These are phyloP conservation scores for Arothron firmamentum DNA, from an alignment of 2,113 vertebrate species.

Conservation along the genomic window DNA sequence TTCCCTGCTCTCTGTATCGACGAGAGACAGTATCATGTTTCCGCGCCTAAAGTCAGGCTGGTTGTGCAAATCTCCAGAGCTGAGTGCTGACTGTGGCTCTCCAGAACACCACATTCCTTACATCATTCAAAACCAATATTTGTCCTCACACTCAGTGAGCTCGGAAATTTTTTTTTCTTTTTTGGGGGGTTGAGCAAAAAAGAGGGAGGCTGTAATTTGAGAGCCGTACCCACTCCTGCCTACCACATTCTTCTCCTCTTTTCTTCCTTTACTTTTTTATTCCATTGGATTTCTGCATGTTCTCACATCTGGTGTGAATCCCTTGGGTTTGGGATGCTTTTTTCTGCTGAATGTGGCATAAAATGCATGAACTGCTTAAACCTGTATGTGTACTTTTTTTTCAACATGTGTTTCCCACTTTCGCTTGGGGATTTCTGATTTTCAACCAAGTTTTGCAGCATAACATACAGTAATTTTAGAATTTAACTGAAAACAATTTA, in stretches of 20 bases:
- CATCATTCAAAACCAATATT: slow-evolving; percentile 64
- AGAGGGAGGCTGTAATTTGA: slow-evolving; percentile 51
- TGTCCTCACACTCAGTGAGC: slow-evolving; percentile 52
- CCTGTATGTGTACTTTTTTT: not conserved
- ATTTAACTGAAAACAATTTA: no score
- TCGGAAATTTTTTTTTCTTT: slow-evolving; percentile 14
- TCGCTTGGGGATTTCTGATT: not conserved
- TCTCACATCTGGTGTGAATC: slow-evolving; percentile 43
- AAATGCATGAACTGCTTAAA: slow-evolving; percentile 31
- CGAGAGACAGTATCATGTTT: slow-evolving; percentile 37
- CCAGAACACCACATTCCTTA: slow-evolving; percentile 42
- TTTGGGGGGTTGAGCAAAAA: slow-evolving; percentile 8
- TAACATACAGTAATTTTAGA: no score
- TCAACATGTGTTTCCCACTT: not conserved
- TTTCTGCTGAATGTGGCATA: slow-evolving; percentile 52
- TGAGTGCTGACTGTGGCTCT: slow-evolving; percentile 23
- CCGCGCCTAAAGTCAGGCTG: slow-evolving; percentile 30
- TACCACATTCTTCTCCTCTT: slow-evolving; percentile 5
- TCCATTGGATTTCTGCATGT: slow-evolving; percentile 28
- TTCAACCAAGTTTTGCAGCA: no score
- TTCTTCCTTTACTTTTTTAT: slow-evolving; percentile 14
- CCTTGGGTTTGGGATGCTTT: slow-evolving; percentile 21
- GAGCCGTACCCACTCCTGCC: slow-evolving; percentile 25
- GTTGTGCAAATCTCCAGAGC: slow-evolving; percentile 38
- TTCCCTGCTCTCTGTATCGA: slow-evolving; percentile 23